These are phyloP conservation scores for Ailurus styani DNA, from an alignment of 2,113 vertebrate species.

Conservation along the genomic window DNA sequence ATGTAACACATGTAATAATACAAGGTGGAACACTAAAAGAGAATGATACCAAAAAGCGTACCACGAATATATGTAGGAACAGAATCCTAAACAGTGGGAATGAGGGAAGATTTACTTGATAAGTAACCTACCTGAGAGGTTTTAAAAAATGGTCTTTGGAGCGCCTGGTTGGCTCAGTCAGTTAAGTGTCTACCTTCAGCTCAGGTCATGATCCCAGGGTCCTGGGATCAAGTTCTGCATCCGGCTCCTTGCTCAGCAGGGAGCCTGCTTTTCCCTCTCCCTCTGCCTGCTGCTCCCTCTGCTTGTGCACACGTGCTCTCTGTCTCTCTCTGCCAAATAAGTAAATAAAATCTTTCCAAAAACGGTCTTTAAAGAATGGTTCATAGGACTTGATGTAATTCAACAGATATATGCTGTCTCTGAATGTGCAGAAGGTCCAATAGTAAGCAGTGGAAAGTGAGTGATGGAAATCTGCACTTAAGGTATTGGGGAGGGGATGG, in stretches of 20 bases:
- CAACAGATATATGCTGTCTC: background rate
- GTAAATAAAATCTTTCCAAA: background rate
- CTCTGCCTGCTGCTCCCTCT: background rate
- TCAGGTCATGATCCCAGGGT: background rate
- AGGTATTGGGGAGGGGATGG: background rate
- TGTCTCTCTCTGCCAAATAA: too few relatives aligned
- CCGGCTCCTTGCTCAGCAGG: background rate
- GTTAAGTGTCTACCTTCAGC: background rate
- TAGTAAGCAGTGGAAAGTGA: background rate
- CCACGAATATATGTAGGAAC: background rate
- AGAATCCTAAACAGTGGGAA: background rate
- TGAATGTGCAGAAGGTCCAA: background rate
- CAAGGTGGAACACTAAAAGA: background rate
- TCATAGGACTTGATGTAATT: background rate
- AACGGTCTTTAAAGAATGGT: background rate
- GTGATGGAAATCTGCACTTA: background rate
- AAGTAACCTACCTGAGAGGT: background rate
- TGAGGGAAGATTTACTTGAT: background rate
- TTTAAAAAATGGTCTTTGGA: background rate
- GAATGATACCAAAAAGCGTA: background rate
- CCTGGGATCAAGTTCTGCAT: background rate
- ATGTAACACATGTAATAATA: background rate
- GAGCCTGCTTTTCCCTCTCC: background rate
- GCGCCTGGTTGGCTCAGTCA: background rate
- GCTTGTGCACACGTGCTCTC: too few relatives aligned